Evolutionary conservation across 2,888 invertebrate genomes (phyloP), one percentile per base, ranked within the genome.

Genomic region (Polymixis flavicincta): DNA sequence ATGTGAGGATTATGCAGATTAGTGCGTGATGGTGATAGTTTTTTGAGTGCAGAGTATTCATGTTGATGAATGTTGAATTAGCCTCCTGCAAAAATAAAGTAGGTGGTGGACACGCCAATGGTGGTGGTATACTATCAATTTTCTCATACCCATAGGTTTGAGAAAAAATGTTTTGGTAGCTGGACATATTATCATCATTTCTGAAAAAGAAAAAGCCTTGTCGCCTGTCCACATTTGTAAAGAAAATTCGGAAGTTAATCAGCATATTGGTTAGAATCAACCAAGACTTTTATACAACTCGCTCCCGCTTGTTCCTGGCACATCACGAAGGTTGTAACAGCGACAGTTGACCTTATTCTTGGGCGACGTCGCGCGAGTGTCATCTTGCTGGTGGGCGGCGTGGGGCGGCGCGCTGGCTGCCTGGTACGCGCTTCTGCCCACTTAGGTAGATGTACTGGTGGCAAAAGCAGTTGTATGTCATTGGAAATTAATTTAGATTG

Each of bases 321-420:
- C n/a, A 65, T 17, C 14, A 63, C 25, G 11, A 76, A 66, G 70
- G 63, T 52, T 48, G 52, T 83, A 84, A 82, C 73, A 90, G 89
- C 89, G 92, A 93, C 93, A 93, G 91, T 92, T 95, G 95, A 95
- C 96, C 96, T 96, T 95, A 95, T 96, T 96, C 92, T 85, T 87
- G 90, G 85, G 95, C 94, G 94, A 95, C 95, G 94, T 96, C 95
- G 95, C 87, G 89, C 95, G 94, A 95, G 94, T 96, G 96, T 96
- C 96, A 95, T 95, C 95, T 95, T 89, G 90, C 80, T 67, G 85
- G 87, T 85, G 86, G 92, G 90, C 84, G 90, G 90, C 85, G 90
- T 84, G 76, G 94, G 96, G 96, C 93, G 96, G 96, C 84, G 94
- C 92, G 78, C 83, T 71, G 74, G 76, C 87, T 83, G 91, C 93